phyloP scores from a whole-genome alignment of 2,113 vertebrate genomes.

The Corythornis vintsioides region DNA sequence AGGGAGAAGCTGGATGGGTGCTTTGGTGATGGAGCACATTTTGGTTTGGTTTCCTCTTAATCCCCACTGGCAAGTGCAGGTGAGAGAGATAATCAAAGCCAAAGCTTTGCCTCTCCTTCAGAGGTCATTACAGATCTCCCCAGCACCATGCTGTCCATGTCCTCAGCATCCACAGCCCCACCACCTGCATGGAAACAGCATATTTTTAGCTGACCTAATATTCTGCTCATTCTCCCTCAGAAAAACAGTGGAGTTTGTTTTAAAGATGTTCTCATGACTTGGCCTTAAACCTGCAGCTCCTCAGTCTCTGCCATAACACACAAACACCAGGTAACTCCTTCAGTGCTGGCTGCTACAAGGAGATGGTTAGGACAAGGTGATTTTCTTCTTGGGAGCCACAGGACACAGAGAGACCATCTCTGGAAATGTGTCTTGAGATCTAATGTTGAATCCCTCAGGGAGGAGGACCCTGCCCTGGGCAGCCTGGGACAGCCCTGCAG shows the following conservation, averaged over 20 bases:
- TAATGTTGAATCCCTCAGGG: background rate
- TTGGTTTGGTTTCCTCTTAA: background rate
- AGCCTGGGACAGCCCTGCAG: no score
- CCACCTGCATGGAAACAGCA: background rate
- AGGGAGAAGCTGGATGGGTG: background rate
- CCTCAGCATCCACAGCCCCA: background rate
- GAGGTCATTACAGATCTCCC: conserved; percentile 10
- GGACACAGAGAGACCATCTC: background rate
- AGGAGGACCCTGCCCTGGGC: background rate
- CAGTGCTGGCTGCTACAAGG: background rate
- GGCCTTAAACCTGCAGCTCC: background rate
- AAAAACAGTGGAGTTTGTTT: background rate
- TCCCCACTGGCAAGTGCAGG: background rate
- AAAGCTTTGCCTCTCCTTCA: conserved; percentile 14
- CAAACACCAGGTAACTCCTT: background rate
- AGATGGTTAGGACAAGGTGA: background rate
- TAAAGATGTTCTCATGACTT: background rate
- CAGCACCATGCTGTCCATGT: background rate
- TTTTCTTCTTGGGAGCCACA: background rate
- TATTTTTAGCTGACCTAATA: background rate
- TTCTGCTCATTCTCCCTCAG: background rate
- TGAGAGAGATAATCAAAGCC: background rate
- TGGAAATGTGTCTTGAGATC: background rate
- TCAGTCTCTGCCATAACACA: background rate
- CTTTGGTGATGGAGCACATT: background rate